phyloP scores from a whole-genome alignment of 2,888 invertebrate genomes.

The Ichneumon xanthorius region DNA sequence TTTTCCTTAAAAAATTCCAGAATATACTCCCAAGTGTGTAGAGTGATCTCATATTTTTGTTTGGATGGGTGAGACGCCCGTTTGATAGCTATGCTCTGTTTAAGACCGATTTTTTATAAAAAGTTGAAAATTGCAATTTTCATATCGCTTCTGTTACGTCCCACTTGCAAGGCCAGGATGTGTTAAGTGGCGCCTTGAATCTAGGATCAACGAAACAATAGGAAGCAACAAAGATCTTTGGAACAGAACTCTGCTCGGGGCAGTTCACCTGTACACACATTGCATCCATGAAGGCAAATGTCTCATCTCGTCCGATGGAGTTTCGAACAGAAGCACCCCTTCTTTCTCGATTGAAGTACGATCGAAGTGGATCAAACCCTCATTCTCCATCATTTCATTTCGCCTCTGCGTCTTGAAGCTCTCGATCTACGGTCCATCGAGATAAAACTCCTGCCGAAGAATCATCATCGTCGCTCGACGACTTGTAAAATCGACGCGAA shows the following conservation, averaged over 20 bases:
- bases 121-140: too few species aligned
- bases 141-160: too few species aligned
- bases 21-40: too few species aligned
- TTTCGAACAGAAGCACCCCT: constrained; percentile 5
- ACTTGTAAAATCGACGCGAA: background rate
- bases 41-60: too few species aligned
- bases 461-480: background rate
- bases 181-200: too few species aligned
- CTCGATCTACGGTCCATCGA: background rate
- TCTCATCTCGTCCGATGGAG: background rate
- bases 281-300: background rate
- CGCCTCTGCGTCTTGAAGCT: background rate
- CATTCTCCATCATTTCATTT: background rate
- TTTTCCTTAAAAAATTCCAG: too few species aligned
- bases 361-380: background rate
- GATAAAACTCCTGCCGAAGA: background rate
- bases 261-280: background rate
- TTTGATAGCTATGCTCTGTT: too few species aligned
- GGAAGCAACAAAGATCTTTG: too few species aligned
- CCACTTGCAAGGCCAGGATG: too few species aligned
- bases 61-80: too few species aligned
- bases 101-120: too few species aligned
- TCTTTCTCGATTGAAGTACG: constrained; percentile 12
- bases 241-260: background rate
- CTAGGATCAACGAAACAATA: too few species aligned